Conservation (phyloP, 2,888 invertebrate genomes). For the Drosophila ezoana region DNA sequence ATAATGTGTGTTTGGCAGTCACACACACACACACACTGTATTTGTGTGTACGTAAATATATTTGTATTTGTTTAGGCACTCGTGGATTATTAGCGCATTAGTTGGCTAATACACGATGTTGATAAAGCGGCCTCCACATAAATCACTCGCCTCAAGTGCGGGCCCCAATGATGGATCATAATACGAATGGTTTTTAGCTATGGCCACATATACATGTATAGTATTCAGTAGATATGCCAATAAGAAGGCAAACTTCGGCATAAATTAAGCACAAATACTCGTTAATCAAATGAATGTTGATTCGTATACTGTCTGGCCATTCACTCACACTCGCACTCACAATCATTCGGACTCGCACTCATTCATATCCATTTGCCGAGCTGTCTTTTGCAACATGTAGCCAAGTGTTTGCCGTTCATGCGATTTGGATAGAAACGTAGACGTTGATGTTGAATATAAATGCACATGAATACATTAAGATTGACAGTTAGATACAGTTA, state of each 20-base stretch:
- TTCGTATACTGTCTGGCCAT: constrained; percentile 39
- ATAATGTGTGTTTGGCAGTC: constrained; percentile 11
- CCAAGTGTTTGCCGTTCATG: constrained; percentile 25
- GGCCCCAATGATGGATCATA: constrained; percentile 70
- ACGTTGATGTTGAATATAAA: constrained; percentile 55
- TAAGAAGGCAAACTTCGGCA: constrained; percentile 60
- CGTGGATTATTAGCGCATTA: constrained; percentile 78
- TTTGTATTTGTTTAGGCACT: constrained; percentile 71
- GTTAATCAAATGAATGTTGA: constrained; percentile 77
- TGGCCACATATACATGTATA: neutral
- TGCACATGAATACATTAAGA: constrained; percentile 78
- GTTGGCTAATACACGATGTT: constrained; percentile 68
- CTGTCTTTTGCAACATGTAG: constrained; percentile 42
- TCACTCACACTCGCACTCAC: constrained; percentile 8
- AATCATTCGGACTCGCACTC: constrained; percentile 16
- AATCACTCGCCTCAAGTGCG: constrained; percentile 54
- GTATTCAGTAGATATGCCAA: constrained; percentile 34
- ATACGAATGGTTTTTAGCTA: constrained; percentile 28
- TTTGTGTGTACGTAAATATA: constrained; percentile 25
- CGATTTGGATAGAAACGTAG: constrained; percentile 18
- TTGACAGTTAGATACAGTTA: constrained; percentile 74
- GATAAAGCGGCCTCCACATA: constrained; percentile 55
- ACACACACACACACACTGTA: neutral
- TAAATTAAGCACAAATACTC: constrained; percentile 76
- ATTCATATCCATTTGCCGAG: constrained; percentile 51